Percentiles rank a stretch among this genome's conserved stretches.
Evolutionary conservation across 2,797 vertebrate species (phyloP).

Genomic region (Platalea minor): DNA sequence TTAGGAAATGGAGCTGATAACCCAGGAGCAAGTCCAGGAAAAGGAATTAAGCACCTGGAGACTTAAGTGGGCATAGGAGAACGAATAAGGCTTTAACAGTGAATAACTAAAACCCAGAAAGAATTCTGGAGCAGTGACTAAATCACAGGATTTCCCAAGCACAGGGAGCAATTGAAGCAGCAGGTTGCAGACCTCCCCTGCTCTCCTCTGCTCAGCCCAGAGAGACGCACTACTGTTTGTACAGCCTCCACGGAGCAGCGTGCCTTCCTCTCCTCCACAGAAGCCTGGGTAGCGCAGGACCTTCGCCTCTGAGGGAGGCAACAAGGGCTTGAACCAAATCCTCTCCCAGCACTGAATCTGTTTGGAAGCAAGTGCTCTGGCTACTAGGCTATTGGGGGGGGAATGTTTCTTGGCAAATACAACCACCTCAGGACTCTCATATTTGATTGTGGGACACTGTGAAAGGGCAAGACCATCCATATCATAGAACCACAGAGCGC

Average conservation of each 20-base stretch:
- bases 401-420: not conserved
- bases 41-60: not conserved
- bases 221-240: not conserved
- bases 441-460: not conserved
- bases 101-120: not conserved
- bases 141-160: not conserved
- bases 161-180: not conserved
- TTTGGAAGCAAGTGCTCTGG: not conserved
- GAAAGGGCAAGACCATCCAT: not conserved
- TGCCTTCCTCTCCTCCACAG: not conserved
- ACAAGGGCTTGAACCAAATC: not conserved
- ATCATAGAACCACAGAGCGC: no score
- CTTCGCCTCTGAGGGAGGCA: not conserved
- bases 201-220: not conserved
- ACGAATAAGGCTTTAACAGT: not conserved
- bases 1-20: not conserved
- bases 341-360: not conserved
- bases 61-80: not conserved
- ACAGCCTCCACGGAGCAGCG: not conserved
- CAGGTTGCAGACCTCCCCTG: not conserved
- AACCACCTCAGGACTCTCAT: not conserved
- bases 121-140: not conserved
- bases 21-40: not conserved
- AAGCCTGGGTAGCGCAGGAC: not conserved
- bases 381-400: not conserved